Evolutionary conservation across 2,113 vertebrate genomes (phyloP).

Genomic region (Corythaixoides concolor): DNA sequence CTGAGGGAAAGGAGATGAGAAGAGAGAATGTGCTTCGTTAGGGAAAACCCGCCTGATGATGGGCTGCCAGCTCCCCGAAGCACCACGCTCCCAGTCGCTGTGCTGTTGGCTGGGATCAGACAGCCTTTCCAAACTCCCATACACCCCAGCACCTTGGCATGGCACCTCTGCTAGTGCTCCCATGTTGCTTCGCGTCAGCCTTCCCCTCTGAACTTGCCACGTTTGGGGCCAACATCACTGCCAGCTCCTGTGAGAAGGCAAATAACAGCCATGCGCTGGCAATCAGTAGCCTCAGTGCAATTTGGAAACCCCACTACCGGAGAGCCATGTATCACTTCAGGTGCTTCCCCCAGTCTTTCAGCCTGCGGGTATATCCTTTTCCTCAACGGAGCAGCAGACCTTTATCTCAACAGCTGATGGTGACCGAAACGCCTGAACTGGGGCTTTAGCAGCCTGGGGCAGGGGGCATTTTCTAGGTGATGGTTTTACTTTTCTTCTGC

Average conservation of each 20-base stretch:
- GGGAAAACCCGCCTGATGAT: not conserved
- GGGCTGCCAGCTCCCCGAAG: accelerated
- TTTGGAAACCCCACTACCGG: not conserved
- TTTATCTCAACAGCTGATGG: not conserved
- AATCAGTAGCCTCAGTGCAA: not conserved
- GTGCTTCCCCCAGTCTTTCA: not conserved
- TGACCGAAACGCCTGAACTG: not conserved
- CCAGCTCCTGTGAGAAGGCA: not conserved
- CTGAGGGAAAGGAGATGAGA: not conserved
- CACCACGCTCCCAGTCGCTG: not conserved
- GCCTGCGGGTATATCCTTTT: not conserved
- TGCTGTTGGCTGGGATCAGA: accelerated
- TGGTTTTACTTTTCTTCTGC: not conserved
- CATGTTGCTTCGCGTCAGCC: accelerated
- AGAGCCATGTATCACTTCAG: not conserved
- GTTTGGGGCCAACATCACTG: not conserved
- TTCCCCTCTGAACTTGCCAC: not conserved
- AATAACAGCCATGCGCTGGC: not conserved
- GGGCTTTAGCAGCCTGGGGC: not conserved
- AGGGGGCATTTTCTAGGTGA: not conserved
- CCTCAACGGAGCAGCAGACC: accelerated
- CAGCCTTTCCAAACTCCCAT: not conserved
- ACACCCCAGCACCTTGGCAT: accelerated
- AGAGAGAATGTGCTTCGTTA: not conserved
- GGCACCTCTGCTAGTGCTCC: not conserved